Conservation (phyloP, 2,888 invertebrate genomes). For the Lamellibrachia satsuma region DNA sequence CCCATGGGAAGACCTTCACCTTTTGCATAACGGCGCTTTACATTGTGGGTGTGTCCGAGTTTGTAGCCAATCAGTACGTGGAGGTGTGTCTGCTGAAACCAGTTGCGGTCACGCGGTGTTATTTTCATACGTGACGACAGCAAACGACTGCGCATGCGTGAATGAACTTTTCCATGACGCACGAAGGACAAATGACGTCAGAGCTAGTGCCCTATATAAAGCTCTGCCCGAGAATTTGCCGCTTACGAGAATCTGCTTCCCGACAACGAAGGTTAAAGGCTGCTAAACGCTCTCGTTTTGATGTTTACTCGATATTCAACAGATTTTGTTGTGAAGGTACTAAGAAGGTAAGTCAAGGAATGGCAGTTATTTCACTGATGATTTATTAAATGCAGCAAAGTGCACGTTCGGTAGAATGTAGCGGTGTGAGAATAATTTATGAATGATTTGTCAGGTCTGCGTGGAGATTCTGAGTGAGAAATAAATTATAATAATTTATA, state of each 20-base stretch:
- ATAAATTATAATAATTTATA: neutral
- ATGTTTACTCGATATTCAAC: neutral
- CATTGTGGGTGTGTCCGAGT: neutral
- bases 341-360: neutral
- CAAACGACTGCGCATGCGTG: neutral
- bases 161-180: neutral
- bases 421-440: neutral
- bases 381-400: neutral
- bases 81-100: constrained; percentile 6
- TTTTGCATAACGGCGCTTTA: neutral
- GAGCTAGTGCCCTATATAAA: neutral
- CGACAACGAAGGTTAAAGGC: neutral
- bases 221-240: neutral
- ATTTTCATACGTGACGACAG: constrained; percentile 17
- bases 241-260: neutral
- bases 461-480: neutral
- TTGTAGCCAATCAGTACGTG: constrained; percentile 13
- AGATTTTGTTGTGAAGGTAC: neutral
- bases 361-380: neutral
- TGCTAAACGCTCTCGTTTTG: neutral
- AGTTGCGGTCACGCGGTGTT: neutral
- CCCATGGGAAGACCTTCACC: neutral
- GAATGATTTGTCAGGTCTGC: neutral
- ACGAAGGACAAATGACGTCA: neutral
- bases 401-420: neutral